Evolutionary conservation across 2,797 vertebrate genomes (phyloP).

Genomic region (Tympanoctomys barrerae): DNA sequence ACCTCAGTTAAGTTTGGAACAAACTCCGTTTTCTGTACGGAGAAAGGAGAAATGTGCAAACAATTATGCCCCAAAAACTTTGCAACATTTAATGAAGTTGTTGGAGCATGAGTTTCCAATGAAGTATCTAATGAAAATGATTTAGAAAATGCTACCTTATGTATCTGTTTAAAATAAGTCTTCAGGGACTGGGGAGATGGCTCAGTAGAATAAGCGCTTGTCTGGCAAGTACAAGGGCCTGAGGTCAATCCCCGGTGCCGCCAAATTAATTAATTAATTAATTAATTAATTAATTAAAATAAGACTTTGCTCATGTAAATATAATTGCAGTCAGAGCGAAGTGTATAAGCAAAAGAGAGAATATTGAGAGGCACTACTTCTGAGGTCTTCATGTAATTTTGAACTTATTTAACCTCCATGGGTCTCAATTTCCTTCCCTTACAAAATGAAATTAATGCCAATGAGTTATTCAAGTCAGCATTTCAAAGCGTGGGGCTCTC

Average conservation of each 20-base stretch:
- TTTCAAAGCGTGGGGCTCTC: background rate
- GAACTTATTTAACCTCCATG: background rate
- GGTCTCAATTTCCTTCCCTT: background rate
- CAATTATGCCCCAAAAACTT: constrained; percentile 27
- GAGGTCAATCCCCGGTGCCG: no score
- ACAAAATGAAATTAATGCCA: background rate
- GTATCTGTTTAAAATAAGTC: background rate
- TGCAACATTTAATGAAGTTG: background rate
- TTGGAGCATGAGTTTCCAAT: background rate
- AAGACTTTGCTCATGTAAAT: background rate
- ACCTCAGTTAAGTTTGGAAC: background rate
- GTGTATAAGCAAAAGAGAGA: background rate
- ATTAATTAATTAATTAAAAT: background rate
- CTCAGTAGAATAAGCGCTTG: no score
- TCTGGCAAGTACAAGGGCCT: no score
- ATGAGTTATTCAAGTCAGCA: background rate
- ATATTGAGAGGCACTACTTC: rapidly evolving
- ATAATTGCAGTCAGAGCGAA: background rate
- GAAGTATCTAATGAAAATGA: background rate
- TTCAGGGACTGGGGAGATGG: no score
- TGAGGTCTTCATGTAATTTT: background rate
- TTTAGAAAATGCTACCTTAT: background rate
- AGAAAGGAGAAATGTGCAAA: background rate
- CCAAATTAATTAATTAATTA: no score
- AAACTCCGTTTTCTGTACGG: background rate